Conservation (phyloP, 2,888 invertebrate species). For the Antheraea yamamai region DNA sequence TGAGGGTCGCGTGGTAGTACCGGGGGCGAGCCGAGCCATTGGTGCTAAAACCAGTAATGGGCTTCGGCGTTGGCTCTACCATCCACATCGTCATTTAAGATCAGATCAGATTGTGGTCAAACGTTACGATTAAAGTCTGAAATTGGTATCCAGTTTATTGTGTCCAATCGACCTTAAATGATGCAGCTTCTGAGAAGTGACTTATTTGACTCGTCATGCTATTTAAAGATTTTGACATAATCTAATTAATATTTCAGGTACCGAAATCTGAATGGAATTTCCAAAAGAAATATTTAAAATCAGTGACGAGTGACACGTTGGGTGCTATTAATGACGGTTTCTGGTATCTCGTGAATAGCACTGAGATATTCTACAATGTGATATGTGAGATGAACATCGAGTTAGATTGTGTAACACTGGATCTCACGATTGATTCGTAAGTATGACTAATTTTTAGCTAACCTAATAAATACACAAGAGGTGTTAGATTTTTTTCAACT, state of each 20-base stretch:
- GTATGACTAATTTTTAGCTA: slow-evolving; percentile 26
- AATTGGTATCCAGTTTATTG: too few species aligned
- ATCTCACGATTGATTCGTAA: slow-evolving; percentile 54
- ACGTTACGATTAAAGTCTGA: too few species aligned
- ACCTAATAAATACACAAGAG: not conserved
- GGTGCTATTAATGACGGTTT: slow-evolving; percentile 53
- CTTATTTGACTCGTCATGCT: not conserved
- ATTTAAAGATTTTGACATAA: not conserved
- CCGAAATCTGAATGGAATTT: slow-evolving; percentile 57
- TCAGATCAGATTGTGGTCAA: too few species aligned
- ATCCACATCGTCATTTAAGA: too few species aligned
- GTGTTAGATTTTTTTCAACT: not conserved
- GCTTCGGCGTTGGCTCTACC: too few species aligned
- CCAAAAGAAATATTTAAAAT: slow-evolving; percentile 26
- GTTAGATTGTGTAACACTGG: slow-evolving; percentile 47
- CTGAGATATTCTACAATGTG: slow-evolving; percentile 63
- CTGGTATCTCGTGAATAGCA: slow-evolving; percentile 65
- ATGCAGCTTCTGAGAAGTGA: too few species aligned
- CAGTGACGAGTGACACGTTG: slow-evolving; percentile 38
- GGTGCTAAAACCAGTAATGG: too few species aligned
- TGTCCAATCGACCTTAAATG: too few species aligned
- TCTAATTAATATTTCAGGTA: slow-evolving; percentile 48
- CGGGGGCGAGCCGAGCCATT: too few species aligned
- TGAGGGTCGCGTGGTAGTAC: too few species aligned
- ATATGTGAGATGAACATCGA: slow-evolving; percentile 65